Evolutionary conservation across 1,140 invertebrate species (phyloP).

Genomic region (Atta colombica): DNA sequence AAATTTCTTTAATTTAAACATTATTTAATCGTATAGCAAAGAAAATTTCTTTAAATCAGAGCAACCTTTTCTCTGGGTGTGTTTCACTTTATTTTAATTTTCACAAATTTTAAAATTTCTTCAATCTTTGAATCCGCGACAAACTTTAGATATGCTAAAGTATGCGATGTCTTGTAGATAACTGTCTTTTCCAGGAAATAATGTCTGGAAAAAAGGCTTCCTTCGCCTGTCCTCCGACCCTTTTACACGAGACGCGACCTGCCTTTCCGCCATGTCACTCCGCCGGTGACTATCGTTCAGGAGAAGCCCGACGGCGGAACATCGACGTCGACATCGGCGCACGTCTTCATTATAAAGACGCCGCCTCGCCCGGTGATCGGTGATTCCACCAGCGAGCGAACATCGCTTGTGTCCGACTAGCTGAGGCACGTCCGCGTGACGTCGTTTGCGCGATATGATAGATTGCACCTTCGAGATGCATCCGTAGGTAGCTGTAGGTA

Average conservation of each 20-base stretch:
- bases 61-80: no score
- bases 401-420: slow-evolving; percentile 44
- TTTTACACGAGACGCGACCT: slow-evolving; percentile 12
- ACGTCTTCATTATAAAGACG: slow-evolving; percentile 64
- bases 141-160: neutral
- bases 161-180: neutral
- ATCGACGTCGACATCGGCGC: slow-evolving; percentile 44
- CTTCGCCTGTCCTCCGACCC: neutral
- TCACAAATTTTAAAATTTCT: neutral
- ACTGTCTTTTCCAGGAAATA: neutral
- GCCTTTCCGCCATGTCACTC: slow-evolving; percentile 45
- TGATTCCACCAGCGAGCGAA: slow-evolving; percentile 23
- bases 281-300: neutral
- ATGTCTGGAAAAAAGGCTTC: slow-evolving; percentile 17
- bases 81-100: neutral
- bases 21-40: no score
- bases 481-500: neutral
- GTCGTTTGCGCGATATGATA: slow-evolving; percentile 56
- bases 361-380: slow-evolving; percentile 7
- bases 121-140: neutral
- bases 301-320: slow-evolving; percentile 31
- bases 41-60: no score
- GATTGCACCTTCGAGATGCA: slow-evolving; percentile 55
- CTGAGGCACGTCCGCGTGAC: slow-evolving; percentile 41
- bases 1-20: no score